A percentile compares a stretch with the other conserved stretches of the same genome.
phyloP scores from a whole-genome alignment of 2,797 vertebrate genomes.

The Sebastes steindachneri region DNA sequence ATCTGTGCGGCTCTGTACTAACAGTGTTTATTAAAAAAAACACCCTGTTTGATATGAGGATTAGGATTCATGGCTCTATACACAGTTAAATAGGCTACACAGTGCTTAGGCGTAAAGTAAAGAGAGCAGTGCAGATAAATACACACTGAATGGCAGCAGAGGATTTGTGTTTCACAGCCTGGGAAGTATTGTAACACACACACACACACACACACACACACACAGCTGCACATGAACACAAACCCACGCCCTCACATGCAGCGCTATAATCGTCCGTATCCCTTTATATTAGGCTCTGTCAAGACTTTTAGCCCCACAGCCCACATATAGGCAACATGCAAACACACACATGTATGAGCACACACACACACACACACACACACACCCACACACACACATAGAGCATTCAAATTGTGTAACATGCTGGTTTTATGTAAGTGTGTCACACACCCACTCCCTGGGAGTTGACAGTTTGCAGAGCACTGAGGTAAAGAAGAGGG shows the following conservation, averaged over 20 bases:
- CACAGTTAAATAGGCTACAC: slow-evolving; percentile 28
- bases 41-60: slow-evolving; percentile 35
- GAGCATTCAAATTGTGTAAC: slow-evolving; percentile 73
- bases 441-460: slow-evolving; percentile 78
- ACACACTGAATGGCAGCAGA: slow-evolving; percentile 6
- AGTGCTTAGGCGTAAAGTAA: slow-evolving; percentile 16
- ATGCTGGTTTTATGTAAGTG: slow-evolving; percentile 77
- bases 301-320: slow-evolving; percentile 46
- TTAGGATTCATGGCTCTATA: slow-evolving; percentile 25
- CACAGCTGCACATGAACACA: slow-evolving; percentile 10
- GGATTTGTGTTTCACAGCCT: slow-evolving; percentile 11
- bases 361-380: neutral
- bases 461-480: slow-evolving; percentile 65
- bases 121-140: slow-evolving; percentile 19
- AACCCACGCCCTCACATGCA: slow-evolving; percentile 1
- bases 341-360: neutral
- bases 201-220: slow-evolving; percentile 28
- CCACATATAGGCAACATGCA: slow-evolving; percentile 52
- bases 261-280: slow-evolving; percentile 33
- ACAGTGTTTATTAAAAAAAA: slow-evolving; percentile 13
- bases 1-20: neutral
- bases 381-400: neutral
- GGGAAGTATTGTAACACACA: neutral
- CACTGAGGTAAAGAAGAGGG: slow-evolving; percentile 42
- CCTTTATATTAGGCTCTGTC: slow-evolving; percentile 55